phyloP scores from a whole-genome alignment of 2,113 vertebrate genomes.

The Protobothrops flavoviridis region DNA sequence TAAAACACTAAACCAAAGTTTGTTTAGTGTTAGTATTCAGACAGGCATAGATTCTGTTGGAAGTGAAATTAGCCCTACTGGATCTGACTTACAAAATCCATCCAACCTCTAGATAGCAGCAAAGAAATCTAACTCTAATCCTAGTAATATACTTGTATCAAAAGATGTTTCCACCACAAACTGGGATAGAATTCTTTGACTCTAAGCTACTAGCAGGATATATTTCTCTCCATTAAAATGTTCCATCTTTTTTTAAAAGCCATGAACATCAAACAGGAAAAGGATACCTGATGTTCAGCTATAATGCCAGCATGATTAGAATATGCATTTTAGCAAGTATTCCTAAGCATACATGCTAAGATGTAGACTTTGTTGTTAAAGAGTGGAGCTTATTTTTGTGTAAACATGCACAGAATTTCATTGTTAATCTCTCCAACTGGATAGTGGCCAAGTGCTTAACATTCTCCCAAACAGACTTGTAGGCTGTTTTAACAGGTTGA shows the following conservation, averaged over 20 bases:
- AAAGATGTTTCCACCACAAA: not conserved
- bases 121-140: not conserved
- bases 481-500: not conserved
- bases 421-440: not conserved
- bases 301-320: not conserved
- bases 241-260: not conserved
- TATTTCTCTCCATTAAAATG: not conserved
- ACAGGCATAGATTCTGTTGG: not conserved
- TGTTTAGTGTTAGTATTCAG: not conserved
- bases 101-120: not conserved
- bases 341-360: not conserved
- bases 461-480: not conserved
- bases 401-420: not conserved
- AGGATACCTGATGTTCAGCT: not conserved
- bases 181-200: not conserved
- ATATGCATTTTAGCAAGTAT: not conserved
- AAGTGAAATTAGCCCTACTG: not conserved
- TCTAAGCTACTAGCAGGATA: not conserved
- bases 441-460: not conserved
- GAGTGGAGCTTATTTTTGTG: not conserved
- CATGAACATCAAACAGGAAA: not conserved
- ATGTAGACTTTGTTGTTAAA: not conserved
- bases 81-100: not conserved
- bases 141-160: not conserved
- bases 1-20: not conserved